Conservation (phyloP, 2,888 invertebrate species). For the Tanytarsus gracilentus region DNA sequence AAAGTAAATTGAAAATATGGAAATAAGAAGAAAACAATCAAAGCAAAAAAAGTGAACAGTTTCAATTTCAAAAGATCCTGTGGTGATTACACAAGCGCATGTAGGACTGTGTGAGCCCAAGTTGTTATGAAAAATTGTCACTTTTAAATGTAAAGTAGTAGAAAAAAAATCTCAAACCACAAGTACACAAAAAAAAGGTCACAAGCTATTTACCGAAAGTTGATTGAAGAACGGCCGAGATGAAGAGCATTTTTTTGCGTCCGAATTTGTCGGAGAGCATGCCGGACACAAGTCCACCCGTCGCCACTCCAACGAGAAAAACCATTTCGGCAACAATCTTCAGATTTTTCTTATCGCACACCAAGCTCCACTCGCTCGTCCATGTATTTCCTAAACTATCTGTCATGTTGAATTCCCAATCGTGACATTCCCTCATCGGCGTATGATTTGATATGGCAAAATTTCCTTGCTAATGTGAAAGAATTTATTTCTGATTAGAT, state of each 20-base stretch:
- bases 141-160: no score
- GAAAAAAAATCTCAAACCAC: background rate
- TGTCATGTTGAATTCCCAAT: constrained; percentile 53
- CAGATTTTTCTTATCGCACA: constrained; percentile 61
- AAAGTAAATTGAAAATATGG: background rate
- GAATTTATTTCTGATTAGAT: background rate
- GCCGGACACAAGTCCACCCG: constrained; percentile 70
- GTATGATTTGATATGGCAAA: constrained; percentile 40
- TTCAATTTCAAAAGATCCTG: no score
- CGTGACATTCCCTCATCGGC: constrained; percentile 47
- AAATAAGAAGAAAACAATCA: background rate
- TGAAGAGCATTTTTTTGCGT: constrained; percentile 64
- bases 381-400: constrained; percentile 54
- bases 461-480: constrained; percentile 34
- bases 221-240: constrained; percentile 59
- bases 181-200: background rate
- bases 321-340: constrained; percentile 67
- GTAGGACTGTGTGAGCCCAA: no score
- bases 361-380: constrained; percentile 65
- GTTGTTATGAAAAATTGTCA: no score
- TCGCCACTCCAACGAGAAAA: constrained; percentile 65
- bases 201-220: constrained; percentile 47
- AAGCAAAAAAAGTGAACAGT: no score
- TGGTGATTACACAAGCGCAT: no score
- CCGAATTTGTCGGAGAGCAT: constrained; percentile 74